These are phyloP conservation scores for Synanthedon vespiformis DNA, from an alignment of 2,888 invertebrate genomes.

Conservation along the genomic window DNA sequence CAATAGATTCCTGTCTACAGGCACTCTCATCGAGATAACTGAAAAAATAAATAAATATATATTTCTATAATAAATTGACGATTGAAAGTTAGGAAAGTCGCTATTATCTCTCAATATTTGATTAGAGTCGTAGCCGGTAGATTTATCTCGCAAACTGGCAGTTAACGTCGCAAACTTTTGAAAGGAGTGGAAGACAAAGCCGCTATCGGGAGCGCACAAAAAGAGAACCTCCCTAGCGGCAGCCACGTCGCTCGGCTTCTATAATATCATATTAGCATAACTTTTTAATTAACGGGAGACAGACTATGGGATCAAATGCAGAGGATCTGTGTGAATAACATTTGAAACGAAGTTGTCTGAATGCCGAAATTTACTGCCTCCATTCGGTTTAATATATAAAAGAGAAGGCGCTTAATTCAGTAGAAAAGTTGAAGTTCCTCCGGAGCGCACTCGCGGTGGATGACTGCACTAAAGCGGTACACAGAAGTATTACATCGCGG, in stretches of 20 bases:
- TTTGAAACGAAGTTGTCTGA: too few relatives aligned
- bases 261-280: too few relatives aligned
- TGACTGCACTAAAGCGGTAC: constrained; percentile 1
- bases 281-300: too few relatives aligned
- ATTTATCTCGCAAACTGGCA: not conserved
- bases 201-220: not conserved
- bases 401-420: not conserved
- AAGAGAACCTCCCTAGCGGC: not conserved
- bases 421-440: not conserved
- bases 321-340: too few relatives aligned
- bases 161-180: not conserved
- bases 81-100: not conserved
- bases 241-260: too few relatives aligned
- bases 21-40: too few relatives aligned
- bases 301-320: too few relatives aligned
- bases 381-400: too few relatives aligned
- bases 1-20: too few relatives aligned
- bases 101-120: not conserved
- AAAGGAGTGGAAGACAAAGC: not conserved
- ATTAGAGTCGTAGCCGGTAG: not conserved
- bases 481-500: not conserved
- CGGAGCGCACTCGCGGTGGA: not conserved
- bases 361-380: too few relatives aligned
- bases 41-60: too few relatives aligned
- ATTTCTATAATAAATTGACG: too few relatives aligned